These are phyloP conservation scores for Lucilia sericata DNA, from an alignment of 1,140 invertebrate species.

Conservation along the genomic window DNA sequence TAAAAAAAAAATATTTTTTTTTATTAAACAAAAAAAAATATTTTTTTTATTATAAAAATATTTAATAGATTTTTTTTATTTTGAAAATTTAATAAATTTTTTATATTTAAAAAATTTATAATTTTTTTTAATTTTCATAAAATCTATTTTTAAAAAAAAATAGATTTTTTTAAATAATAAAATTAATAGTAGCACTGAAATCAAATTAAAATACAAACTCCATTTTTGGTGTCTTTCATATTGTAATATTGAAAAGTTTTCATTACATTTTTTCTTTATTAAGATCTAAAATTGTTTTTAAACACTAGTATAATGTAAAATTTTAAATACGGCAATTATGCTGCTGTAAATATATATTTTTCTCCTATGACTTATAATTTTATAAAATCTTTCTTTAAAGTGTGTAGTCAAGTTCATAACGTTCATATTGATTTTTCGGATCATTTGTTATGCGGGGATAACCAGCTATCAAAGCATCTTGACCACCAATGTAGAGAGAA, in stretches of 20 bases:
- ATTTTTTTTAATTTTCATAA: too few species aligned
- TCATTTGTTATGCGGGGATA: constrained; percentile 97
- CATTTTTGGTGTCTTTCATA: not conserved
- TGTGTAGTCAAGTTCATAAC: constrained; percentile 97
- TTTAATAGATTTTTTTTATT: too few species aligned
- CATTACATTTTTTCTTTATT: not conserved
- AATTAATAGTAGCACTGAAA: too few species aligned
- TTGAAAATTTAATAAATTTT: too few species aligned
- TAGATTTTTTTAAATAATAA: too few species aligned
- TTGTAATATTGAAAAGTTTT: not conserved
- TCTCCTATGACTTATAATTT: not conserved
- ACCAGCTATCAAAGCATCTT: constrained; percentile 97
- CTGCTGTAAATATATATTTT: constrained; percentile 20
- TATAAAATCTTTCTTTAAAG: constrained; percentile 72
- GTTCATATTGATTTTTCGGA: constrained; percentile 93
- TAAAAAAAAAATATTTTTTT: too few species aligned
- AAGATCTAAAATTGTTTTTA: constrained; percentile 3
- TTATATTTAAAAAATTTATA: too few species aligned
- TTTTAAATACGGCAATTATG: not conserved
- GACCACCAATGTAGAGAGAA: constrained; percentile 98
- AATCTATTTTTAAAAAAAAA: too few species aligned
- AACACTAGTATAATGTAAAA: not conserved
- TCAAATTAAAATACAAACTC: too few species aligned
- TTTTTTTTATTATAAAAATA: too few species aligned
- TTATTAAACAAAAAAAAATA: too few species aligned